Evolutionary conservation across 2,797 vertebrate genomes (phyloP).

Genomic region (Liasis olivaceus): DNA sequence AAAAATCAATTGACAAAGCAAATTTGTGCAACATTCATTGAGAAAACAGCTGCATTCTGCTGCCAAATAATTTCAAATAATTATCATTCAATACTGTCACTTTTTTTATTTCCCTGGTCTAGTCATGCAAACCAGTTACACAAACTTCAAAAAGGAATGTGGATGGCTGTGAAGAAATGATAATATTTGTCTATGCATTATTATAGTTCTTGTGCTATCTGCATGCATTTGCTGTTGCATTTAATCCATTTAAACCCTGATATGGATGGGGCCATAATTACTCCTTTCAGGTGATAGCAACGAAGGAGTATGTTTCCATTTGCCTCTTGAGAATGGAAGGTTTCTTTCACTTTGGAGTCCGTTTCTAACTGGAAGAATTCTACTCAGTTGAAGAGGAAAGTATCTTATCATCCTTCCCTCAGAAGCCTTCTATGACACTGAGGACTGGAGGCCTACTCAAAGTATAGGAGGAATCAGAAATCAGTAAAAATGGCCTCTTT

Average conservation of each 20-base stretch:
- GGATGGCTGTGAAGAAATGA: neutral
- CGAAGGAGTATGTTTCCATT: neutral
- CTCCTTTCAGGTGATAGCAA: neutral
- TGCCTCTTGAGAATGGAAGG: neutral
- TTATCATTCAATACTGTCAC: slow-evolving; percentile 49
- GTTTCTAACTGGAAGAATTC: neutral
- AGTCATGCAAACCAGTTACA: neutral
- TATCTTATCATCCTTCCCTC: neutral
- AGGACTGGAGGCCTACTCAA: neutral
- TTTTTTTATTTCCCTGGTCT: slow-evolving; percentile 39
- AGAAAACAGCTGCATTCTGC: slow-evolving; percentile 56
- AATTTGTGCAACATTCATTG: slow-evolving; percentile 53
- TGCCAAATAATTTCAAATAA: slow-evolving; percentile 49
- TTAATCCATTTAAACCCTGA: neutral
- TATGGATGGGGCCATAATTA: neutral
- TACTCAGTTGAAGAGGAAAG: neutral
- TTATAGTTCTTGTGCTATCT: neutral
- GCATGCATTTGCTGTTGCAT: neutral
- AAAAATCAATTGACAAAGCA: slow-evolving; percentile 63
- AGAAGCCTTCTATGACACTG: neutral
- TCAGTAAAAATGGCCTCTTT: neutral
- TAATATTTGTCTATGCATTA: neutral
- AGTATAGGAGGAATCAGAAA: neutral
- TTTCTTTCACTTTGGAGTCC: neutral
- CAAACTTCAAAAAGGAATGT: neutral